These are phyloP conservation scores for Aplochiton taeniatus DNA, from an alignment of 2,797 vertebrate species.

Conservation along the genomic window DNA sequence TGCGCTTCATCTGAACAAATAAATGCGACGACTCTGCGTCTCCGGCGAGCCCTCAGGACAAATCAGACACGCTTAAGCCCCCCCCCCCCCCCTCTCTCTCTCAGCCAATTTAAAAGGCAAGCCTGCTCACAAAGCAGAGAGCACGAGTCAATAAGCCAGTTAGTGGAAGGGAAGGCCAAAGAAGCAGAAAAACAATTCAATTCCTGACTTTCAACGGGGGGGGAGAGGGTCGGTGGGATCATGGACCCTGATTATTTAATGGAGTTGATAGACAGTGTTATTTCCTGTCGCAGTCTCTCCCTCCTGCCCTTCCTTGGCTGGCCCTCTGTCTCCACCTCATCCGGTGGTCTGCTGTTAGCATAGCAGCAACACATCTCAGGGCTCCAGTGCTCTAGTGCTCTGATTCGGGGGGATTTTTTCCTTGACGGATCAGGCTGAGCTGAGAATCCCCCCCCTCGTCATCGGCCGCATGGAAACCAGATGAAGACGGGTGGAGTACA, in stretches of 20 bases:
- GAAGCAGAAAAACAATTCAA: constrained; percentile 47
- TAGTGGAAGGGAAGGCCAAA: constrained; percentile 42
- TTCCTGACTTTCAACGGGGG: constrained; percentile 63
- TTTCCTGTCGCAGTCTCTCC: constrained; percentile 22
- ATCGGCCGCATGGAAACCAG: constrained; percentile 47
- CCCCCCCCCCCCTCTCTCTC: constrained; percentile 39
- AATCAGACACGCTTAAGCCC: constrained; percentile 47
- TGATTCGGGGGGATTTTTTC: constrained; percentile 1
- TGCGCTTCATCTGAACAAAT: constrained; percentile 38
- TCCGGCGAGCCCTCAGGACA: constrained; percentile 48
- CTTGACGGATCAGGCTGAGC: constrained; percentile 6
- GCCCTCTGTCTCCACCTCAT: background rate
- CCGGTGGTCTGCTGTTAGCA: constrained; percentile 48
- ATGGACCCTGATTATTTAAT: constrained; percentile 71
- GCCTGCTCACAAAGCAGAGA: constrained; percentile 48
- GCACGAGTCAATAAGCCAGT: constrained; percentile 66
- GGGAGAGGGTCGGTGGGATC: constrained; percentile 65
- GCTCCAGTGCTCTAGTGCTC: background rate
- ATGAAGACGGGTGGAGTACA: constrained; percentile 46
- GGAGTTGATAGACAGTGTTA: constrained; percentile 49
- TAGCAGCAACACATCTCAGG: constrained; percentile 58
- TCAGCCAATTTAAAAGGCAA: constrained; percentile 49
- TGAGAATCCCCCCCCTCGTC: background rate
- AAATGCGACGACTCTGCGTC: constrained; percentile 34
- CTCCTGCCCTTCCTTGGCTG: constrained; percentile 17